A percentile compares a stretch with the other conserved stretches of the same genome.
Conservation (phyloP, 2,888 invertebrate genomes). For the Drosophila anomelani region DNA sequence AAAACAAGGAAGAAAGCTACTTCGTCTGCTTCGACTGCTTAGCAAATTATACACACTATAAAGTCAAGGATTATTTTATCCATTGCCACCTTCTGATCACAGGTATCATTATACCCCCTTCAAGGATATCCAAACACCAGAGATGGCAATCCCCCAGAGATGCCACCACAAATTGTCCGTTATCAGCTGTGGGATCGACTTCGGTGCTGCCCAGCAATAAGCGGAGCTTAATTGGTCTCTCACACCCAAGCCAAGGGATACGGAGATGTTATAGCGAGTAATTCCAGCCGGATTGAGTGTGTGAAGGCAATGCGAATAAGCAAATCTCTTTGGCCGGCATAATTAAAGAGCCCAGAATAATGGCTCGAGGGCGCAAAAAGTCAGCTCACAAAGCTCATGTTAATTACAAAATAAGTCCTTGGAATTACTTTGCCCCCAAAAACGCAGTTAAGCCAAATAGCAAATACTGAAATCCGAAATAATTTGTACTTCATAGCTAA, state of each 20-base stretch:
- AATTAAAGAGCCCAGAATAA: conserved; percentile 54
- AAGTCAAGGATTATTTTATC: not conserved
- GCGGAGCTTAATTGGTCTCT: conserved; percentile 65
- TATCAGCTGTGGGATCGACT: conserved; percentile 62
- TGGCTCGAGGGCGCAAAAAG: conserved; percentile 20
- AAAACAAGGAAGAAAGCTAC: not conserved
- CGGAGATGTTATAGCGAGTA: not conserved
- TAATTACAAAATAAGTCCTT: conserved; percentile 65
- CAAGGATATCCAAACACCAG: not conserved
- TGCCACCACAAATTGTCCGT: conserved; percentile 36
- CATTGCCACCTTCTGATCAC: not conserved
- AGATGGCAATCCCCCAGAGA: conserved; percentile 16
- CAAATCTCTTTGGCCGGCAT: conserved; percentile 37
- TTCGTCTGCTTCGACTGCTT: no score
- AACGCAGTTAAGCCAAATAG: not conserved
- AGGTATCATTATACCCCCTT: not conserved
- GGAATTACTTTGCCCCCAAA: not conserved
- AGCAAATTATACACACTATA: not conserved
- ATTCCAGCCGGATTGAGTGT: not conserved
- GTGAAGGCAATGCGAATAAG: not conserved
- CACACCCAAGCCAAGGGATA: conserved; percentile 14
- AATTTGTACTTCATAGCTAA: not conserved
- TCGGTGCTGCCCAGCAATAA: conserved; percentile 45
- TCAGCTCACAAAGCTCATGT: conserved; percentile 49
- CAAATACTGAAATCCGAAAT: not conserved